Conservation (phyloP, 64 coral and sea anemone species). For the Platygyra sinensis region DNA sequence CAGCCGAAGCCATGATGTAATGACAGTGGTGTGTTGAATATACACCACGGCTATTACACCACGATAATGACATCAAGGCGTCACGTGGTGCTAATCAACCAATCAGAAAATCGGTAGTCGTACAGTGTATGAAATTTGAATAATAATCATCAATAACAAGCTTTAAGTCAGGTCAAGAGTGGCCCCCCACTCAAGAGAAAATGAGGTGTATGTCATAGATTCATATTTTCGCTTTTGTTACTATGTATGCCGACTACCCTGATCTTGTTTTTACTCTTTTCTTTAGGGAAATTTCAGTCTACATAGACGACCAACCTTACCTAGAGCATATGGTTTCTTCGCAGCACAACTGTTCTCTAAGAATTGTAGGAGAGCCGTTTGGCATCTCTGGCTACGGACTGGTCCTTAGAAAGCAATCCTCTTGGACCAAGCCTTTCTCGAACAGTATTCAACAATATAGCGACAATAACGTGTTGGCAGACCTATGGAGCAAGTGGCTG, state of each 20-base stretch:
- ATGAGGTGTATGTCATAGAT: too few relatives aligned
- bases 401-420: constrained; percentile 62
- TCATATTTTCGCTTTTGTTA: too few relatives aligned
- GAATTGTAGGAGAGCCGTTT: constrained; percentile 64
- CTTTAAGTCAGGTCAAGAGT: too few relatives aligned
- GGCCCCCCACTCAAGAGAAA: too few relatives aligned
- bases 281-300: constrained; percentile 67
- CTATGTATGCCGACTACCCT: background rate
- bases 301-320: constrained; percentile 74
- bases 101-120: too few relatives aligned
- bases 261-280: background rate
- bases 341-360: constrained; percentile 66
- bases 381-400: constrained; percentile 74
- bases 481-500: constrained; percentile 71
- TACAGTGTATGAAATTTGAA: too few relatives aligned
- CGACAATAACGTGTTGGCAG: constrained; percentile 46
- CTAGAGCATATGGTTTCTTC: constrained; percentile 74
- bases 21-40: too few relatives aligned
- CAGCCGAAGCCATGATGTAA: too few relatives aligned
- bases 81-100: too few relatives aligned
- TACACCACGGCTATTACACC: too few relatives aligned
- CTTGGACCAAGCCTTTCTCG: constrained; percentile 54
- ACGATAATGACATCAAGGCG: too few relatives aligned
- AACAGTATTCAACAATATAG: constrained; percentile 53
- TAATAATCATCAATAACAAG: too few relatives aligned